phyloP scores from a whole-genome alignment of 2,113 vertebrate species.

The Pseudopipra pipra region DNA sequence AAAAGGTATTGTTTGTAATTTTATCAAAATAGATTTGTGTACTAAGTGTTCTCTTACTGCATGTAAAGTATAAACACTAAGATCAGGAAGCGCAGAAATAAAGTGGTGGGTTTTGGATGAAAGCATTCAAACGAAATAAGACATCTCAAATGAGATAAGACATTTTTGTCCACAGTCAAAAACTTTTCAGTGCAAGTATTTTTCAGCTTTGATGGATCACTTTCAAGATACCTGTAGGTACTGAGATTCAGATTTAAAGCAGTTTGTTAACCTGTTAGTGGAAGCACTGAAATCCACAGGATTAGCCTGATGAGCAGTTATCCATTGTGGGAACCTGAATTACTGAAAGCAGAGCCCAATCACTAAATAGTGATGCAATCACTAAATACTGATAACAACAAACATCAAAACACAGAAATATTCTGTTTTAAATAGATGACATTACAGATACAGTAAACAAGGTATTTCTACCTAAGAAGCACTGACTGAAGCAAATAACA shows the following conservation, averaged over 20 bases:
- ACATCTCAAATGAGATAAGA: not conserved
- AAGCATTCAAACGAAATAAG: not conserved
- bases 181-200: not conserved
- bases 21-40: not conserved
- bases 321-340: not conserved
- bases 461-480: not conserved
- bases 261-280: not conserved
- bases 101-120: not conserved
- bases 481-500: not conserved
- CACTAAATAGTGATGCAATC: not conserved
- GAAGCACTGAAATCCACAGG: not conserved
- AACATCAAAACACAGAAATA: not conserved
- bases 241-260: not conserved
- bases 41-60: not conserved
- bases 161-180: not conserved
- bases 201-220: not conserved
- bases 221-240: not conserved
- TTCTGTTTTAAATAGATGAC: not conserved
- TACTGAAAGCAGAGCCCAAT: not conserved
- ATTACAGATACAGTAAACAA: not conserved
- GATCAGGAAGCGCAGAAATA: not conserved
- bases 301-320: not conserved
- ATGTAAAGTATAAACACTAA: not conserved
- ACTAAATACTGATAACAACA: not conserved
- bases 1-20: not conserved